Conservation (phyloP, 2,113 vertebrate species). For the Grammomys dolichurus region DNA sequence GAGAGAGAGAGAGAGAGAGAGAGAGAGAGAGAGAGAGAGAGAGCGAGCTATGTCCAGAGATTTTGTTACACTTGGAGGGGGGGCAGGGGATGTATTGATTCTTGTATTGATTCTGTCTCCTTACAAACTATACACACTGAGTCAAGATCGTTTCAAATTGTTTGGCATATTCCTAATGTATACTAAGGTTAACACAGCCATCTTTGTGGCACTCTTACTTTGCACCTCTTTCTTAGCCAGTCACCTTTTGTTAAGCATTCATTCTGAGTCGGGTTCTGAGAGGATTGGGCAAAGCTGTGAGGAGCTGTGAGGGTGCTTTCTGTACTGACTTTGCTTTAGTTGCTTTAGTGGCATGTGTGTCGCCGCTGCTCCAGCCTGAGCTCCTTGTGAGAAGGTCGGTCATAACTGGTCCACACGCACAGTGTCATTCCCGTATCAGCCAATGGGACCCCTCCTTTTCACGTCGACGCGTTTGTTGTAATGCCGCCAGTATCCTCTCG, state of each 20-base stretch:
- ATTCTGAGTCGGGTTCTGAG: background rate
- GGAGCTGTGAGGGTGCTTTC: no score
- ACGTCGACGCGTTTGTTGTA: background rate
- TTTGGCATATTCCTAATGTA: background rate
- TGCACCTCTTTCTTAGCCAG: background rate
- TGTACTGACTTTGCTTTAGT: no score
- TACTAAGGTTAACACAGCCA: background rate
- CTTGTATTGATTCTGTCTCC: background rate
- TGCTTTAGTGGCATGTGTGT: no score
- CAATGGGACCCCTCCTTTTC: background rate
- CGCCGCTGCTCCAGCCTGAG: background rate
- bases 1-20: no score
- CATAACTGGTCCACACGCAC: fast-evolving
- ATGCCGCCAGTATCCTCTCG: no score
- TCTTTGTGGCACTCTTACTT: background rate
- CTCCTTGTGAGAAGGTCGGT: background rate
- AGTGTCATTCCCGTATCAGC: no score
- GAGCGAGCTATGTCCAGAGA: background rate
- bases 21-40: no score
- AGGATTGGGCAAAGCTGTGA: background rate
- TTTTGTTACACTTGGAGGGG: background rate
- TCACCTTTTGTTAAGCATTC: background rate
- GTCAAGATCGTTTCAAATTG: background rate
- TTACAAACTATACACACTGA: background rate
- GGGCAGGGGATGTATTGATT: background rate